phyloP scores from a whole-genome alignment of 2,888 invertebrate species.

The Nowickia ferox region DNA sequence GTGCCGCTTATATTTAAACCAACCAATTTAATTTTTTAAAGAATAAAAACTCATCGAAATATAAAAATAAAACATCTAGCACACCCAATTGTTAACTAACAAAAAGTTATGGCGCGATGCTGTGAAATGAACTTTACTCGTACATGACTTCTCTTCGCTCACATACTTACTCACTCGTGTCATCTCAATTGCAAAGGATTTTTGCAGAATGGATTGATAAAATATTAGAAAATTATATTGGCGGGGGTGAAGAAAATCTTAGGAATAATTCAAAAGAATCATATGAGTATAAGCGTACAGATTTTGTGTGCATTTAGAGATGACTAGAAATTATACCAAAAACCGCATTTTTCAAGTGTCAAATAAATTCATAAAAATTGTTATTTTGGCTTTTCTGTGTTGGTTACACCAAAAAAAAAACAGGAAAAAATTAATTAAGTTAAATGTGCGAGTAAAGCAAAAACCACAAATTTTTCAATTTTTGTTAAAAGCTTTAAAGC shows the following conservation, averaged over 20 bases:
- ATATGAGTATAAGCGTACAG: not conserved
- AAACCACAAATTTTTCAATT: conserved; percentile 59
- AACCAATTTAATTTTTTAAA: not conserved
- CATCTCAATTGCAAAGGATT: conserved; percentile 16
- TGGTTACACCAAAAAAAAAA: conserved; percentile 12
- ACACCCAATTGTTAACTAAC: conserved; percentile 58
- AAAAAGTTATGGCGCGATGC: conserved; percentile 77
- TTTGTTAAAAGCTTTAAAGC: conserved; percentile 59
- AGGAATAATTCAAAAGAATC: conserved; percentile 22
- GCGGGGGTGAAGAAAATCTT: conserved; percentile 8
- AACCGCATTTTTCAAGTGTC: conserved; percentile 81
- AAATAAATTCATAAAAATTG: conserved; percentile 80
- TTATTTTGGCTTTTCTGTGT: conserved; percentile 32
- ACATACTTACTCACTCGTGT: not conserved
- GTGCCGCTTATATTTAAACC: too few relatives aligned
- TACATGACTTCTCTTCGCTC: conserved; percentile 63
- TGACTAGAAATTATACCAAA: conserved; percentile 67
- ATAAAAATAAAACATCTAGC: conserved; percentile 4
- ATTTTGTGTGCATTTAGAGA: conserved; percentile 31
- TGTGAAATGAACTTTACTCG: conserved; percentile 80
- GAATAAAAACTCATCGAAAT: not conserved
- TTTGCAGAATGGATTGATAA: conserved; percentile 22
- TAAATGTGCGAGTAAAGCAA: conserved; percentile 75
- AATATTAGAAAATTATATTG: conserved; percentile 39
- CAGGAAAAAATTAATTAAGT: conserved; percentile 77